phyloP scores from a whole-genome alignment of 2,113 vertebrate genomes.

The Macquaria australasica region DNA sequence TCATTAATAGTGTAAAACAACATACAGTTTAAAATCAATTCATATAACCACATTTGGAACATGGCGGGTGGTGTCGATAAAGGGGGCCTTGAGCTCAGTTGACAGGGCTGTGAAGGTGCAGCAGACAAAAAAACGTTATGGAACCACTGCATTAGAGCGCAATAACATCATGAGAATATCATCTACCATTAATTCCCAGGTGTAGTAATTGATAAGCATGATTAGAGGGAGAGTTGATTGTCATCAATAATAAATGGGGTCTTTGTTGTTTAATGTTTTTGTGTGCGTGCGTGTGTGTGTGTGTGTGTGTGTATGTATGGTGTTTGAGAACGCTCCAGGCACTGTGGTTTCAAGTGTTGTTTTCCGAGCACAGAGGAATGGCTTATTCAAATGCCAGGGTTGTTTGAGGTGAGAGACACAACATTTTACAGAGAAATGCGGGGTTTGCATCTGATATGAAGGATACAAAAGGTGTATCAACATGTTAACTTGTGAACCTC shows the following conservation, averaged over 20 bases:
- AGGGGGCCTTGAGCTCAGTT: neutral
- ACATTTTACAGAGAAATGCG: conserved; percentile 41
- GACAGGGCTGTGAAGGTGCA: neutral
- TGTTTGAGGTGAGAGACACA: conserved; percentile 67
- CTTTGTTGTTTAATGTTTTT: conserved; percentile 36
- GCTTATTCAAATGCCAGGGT: conserved; percentile 63
- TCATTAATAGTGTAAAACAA: neutral
- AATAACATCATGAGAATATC: conserved; percentile 16
- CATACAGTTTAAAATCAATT: neutral
- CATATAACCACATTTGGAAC: neutral
- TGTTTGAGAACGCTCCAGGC: conserved; percentile 37
- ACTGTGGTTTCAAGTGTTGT: conserved; percentile 70
- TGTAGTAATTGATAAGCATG: conserved; percentile 45
- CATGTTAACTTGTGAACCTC: conserved; percentile 10
- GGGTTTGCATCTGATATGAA: conserved; percentile 6
- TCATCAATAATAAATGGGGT: conserved; percentile 65
- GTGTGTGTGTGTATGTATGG: neutral
- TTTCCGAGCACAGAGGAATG: conserved; percentile 57
- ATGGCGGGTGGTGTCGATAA: neutral
- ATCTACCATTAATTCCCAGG: conserved; percentile 30
- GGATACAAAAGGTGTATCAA: conserved; percentile 1
- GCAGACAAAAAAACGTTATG: neutral
- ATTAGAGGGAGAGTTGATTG: conserved; percentile 57
- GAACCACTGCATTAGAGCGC: neutral
- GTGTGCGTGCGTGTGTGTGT: conserved; percentile 21